These are phyloP conservation scores for Mellilla xanthometata DNA, from an alignment of 2,888 invertebrate species.

Conservation along the genomic window DNA sequence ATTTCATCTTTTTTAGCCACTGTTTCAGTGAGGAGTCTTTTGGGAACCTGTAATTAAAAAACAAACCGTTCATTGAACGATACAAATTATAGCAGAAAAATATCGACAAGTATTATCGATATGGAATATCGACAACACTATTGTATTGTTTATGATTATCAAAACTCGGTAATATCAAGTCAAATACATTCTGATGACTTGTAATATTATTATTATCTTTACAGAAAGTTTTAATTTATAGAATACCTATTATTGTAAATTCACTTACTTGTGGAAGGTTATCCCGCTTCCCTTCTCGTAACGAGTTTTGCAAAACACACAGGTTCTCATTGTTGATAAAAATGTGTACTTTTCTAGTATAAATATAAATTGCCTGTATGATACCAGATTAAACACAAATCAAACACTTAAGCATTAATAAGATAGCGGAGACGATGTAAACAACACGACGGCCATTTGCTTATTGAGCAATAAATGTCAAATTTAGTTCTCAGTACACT, in stretches of 20 bases:
- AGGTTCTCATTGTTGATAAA: neutral
- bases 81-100: neutral
- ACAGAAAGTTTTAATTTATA: neutral
- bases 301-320: neutral
- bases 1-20: neutral
- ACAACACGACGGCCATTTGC: too few species aligned
- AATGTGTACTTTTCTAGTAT: too few species aligned
- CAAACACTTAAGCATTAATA: too few species aligned
- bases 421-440: too few species aligned
- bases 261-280: conserved; percentile 1
- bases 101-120: neutral
- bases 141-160: too few species aligned
- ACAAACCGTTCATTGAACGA: neutral
- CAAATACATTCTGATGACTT: neutral
- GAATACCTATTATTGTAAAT: neutral
- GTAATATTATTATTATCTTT: neutral
- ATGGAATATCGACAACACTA: too few species aligned
- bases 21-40: neutral
- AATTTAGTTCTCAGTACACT: too few species aligned
- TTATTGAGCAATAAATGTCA: too few species aligned
- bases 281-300: neutral
- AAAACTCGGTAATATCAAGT: neutral
- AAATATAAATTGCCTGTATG: too few species aligned
- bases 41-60: neutral
- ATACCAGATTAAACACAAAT: too few species aligned